Evolutionary conservation across 2,888 invertebrate genomes (phyloP).

Genomic region (Clanis bilineata): DNA sequence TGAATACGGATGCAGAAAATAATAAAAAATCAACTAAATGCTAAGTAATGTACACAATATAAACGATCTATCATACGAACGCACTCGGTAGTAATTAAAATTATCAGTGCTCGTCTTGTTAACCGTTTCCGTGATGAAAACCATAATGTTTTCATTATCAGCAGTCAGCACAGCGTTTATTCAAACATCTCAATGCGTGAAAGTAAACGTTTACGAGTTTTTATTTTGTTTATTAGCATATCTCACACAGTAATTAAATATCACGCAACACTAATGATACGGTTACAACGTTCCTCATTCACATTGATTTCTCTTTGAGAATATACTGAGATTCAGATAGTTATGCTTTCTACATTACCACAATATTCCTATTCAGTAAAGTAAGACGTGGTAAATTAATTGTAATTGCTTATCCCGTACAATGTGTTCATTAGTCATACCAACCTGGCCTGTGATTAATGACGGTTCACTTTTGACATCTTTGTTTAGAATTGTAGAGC

Average conservation of each 20-base stretch:
- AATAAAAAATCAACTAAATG: not conserved
- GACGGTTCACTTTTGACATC: not conserved
- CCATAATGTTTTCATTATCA: conserved; percentile 10
- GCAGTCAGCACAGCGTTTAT: not conserved
- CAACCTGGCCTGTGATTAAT: conserved; percentile 3
- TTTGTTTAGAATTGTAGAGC: not conserved
- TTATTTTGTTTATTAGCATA: conserved; percentile 10
- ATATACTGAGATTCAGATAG: conserved; percentile 37
- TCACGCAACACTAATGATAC: conserved; percentile 50
- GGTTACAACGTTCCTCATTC: conserved; percentile 44
- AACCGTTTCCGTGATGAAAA: conserved; percentile 4
- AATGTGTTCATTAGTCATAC: conserved; percentile 15
- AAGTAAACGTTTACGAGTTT: conserved; percentile 1
- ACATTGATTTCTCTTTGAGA: conserved; percentile 59
- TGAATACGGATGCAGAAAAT: not conserved
- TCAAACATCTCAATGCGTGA: conserved; percentile 9
- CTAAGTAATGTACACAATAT: not conserved
- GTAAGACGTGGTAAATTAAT: conserved; percentile 15
- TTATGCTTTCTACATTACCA: conserved; percentile 56
- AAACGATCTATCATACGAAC: not conserved
- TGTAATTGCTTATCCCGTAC: conserved; percentile 11
- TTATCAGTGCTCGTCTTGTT: not conserved
- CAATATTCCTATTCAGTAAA: conserved; percentile 16
- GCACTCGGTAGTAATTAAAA: conserved; percentile 9
- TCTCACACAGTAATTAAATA: conserved; percentile 33